A percentile compares a stretch with the other conserved stretches of the same genome.
phyloP scores from a whole-genome alignment of 1,140 invertebrate genomes.

The Zaprionus ornatus region DNA sequence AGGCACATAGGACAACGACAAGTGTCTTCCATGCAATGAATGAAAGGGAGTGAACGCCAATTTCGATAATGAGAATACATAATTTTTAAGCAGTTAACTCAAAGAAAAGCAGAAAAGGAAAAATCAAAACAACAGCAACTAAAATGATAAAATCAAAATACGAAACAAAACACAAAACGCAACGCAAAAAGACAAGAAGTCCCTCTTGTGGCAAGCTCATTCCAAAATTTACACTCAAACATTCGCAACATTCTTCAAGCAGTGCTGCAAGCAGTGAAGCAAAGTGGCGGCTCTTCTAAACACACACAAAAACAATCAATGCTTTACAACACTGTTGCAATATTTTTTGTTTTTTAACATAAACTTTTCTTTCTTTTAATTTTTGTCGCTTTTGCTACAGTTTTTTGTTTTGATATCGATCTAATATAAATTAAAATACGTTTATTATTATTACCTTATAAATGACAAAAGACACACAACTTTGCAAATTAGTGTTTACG shows the following conservation, averaged over 20 bases:
- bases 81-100: conserved; percentile 44
- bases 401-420: conserved; percentile 40
- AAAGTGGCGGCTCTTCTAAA: conserved; percentile 29
- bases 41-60: conserved; percentile 47
- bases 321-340: conserved; percentile 69
- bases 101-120: conserved; percentile 49
- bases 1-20: conserved; percentile 53
- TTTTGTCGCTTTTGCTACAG: conserved; percentile 59
- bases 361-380: conserved; percentile 37
- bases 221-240: conserved; percentile 52
- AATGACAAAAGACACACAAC: conserved; percentile 55
- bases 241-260: conserved; percentile 15
- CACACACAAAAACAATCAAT: conserved; percentile 16
- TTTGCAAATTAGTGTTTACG: conserved; percentile 67
- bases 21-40: conserved; percentile 61
- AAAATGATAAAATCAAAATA: conserved; percentile 32
- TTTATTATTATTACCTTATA: conserved; percentile 43
- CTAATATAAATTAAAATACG: conserved; percentile 46
- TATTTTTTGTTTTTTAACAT: conserved; percentile 48
- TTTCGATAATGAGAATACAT: conserved; percentile 48
- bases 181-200: conserved; percentile 44
- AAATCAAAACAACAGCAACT: conserved; percentile 27
- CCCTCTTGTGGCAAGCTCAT: conserved; percentile 63
- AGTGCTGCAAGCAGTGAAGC: conserved; percentile 42
- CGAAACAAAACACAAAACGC: not conserved